These are phyloP conservation scores for Mungos mungo DNA, from an alignment of 2,113 vertebrate genomes.

Conservation along the genomic window DNA sequence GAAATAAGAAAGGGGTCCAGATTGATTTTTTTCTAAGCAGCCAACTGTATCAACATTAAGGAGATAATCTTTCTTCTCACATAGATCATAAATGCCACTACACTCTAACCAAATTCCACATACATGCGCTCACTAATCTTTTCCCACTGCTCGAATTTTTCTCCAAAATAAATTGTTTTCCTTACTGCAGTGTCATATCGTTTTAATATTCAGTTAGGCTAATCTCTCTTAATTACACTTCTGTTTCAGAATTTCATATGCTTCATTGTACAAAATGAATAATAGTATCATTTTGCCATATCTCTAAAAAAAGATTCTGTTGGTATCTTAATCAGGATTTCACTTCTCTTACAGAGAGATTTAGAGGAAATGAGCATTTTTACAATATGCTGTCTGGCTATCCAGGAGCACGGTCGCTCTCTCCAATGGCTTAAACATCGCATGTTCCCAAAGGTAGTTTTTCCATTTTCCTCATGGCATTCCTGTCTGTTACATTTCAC, in stretches of 20 bases:
- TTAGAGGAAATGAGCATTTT: slow-evolving; percentile 11
- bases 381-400: background rate
- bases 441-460: background rate
- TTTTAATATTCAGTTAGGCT: background rate
- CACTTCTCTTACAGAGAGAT: background rate
- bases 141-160: background rate
- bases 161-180: background rate
- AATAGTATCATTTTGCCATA: background rate
- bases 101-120: background rate
- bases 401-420: background rate
- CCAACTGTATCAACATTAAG: background rate
- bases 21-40: background rate
- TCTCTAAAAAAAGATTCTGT: background rate
- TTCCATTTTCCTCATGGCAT: background rate
- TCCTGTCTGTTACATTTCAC: background rate
- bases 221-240: background rate
- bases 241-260: background rate
- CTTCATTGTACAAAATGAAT: slow-evolving; percentile 3
- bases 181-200: background rate
- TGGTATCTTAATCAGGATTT: background rate
- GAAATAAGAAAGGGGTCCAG: background rate
- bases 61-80: background rate
- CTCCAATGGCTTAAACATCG: background rate
- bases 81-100: background rate
- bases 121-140: background rate